phyloP scores from a whole-genome alignment of 37 sponge, comb jelly and placozoan species.

The Aphrocallistes beatrix region DNA sequence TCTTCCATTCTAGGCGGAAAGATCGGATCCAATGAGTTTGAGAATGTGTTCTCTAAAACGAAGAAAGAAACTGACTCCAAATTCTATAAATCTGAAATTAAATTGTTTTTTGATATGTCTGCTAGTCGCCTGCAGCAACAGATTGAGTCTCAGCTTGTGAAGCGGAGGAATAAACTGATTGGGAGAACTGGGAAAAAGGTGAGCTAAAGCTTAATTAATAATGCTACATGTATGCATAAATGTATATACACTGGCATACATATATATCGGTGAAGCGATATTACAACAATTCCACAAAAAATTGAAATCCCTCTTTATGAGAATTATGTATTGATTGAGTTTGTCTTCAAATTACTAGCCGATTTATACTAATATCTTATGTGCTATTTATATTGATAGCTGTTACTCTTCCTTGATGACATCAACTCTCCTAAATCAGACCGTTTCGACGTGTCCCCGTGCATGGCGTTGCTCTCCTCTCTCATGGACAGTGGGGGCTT shows the following conservation, averaged over 20 bases:
- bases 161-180: not conserved
- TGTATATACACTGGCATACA: no score
- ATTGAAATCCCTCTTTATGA: no score
- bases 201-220: not conserved
- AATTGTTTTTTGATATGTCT: not conserved
- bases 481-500: conserved; percentile 35
- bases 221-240: no score
- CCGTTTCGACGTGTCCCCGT: conserved; percentile 32
- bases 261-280: no score
- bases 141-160: not conserved
- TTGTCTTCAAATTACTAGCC: not conserved
- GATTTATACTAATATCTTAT: not conserved
- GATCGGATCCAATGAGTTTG: conserved; percentile 5
- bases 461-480: conserved; percentile 49
- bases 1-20: conserved; percentile 19
- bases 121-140: not conserved
- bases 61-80: not conserved
- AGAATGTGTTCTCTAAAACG: not conserved
- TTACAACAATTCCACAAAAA: no score
- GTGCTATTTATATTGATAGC: conserved; percentile 20
- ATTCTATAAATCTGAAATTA: conserved; percentile 12
- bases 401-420: conserved; percentile 53
- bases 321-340: no score
- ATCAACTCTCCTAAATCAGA: conserved; percentile 37
- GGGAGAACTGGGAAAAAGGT: not conserved